Conservation (phyloP, 2,888 invertebrate species). For the Alsophila aescularia region DNA sequence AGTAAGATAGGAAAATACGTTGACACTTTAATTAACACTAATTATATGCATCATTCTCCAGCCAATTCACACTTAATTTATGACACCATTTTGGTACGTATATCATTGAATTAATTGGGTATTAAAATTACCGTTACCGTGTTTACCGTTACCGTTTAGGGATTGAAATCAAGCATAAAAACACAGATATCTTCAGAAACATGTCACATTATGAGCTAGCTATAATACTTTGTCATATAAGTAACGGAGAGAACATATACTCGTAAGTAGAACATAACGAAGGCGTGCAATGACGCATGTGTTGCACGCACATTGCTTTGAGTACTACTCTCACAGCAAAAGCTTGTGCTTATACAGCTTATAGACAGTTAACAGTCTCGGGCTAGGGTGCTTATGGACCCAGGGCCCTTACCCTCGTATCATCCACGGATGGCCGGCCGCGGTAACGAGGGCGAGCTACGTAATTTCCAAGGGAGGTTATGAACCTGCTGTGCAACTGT, state of each 20-base stretch:
- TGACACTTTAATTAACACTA: too few species aligned
- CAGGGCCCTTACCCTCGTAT: conserved; percentile 63
- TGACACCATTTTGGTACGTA: too few species aligned
- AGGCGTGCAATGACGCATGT: conserved; percentile 14
- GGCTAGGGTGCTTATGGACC: conserved; percentile 18
- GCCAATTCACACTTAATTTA: too few species aligned
- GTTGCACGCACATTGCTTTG: conserved; percentile 52
- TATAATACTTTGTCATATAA: too few species aligned
- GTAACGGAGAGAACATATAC: background rate
- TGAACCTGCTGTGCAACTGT: conserved; percentile 70
- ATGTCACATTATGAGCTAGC: too few species aligned
- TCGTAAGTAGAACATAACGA: background rate
- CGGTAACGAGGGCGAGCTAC: conserved; percentile 79
- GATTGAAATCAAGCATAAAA: background rate
- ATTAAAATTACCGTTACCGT: too few species aligned
- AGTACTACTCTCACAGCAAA: conserved; percentile 33
- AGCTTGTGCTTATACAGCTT: conserved; percentile 24
- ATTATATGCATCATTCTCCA: too few species aligned
- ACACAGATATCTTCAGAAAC: background rate
- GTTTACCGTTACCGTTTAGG: too few species aligned
- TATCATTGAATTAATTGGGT: too few species aligned
- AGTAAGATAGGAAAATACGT: conserved; percentile 20
- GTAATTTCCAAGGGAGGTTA: conserved; percentile 71
- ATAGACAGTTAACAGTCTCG: conserved; percentile 46
- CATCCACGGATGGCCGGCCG: conserved; percentile 71